Evolutionary conservation across 2,888 invertebrate genomes (phyloP).

Genomic region (Aporophyla nigra): DNA sequence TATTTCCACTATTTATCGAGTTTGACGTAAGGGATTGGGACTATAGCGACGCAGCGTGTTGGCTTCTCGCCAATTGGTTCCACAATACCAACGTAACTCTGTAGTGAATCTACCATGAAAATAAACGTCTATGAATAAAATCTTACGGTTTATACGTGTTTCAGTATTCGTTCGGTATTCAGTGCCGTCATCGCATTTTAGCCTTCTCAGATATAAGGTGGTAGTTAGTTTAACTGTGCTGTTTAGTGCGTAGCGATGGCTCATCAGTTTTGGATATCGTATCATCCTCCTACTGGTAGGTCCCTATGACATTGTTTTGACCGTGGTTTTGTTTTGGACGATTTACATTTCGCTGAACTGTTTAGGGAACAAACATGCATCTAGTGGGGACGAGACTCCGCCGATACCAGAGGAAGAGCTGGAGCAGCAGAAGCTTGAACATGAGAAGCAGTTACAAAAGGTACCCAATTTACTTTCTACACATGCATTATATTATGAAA

Average conservation of each 20-base stretch:
- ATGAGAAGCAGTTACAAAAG: slow-evolving; percentile 92
- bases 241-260: slow-evolving; percentile 92
- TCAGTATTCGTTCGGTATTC: slow-evolving; percentile 72
- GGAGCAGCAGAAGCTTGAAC: slow-evolving; percentile 92
- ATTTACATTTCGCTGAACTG: slow-evolving; percentile 39
- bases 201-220: slow-evolving; percentile 45
- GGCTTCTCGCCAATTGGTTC: slow-evolving; percentile 80
- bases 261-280: slow-evolving; percentile 96
- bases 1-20: slow-evolving; percentile 9
- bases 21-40: slow-evolving; percentile 32
- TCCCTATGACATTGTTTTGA: slow-evolving; percentile 32
- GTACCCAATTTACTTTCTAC: slow-evolving; percentile 65
- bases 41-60: slow-evolving; percentile 63
- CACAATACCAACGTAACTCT: slow-evolving; percentile 73
- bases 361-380: slow-evolving; percentile 84
- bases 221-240: slow-evolving; percentile 40
- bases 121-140: slow-evolving; percentile 89
- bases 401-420: slow-evolving; percentile 88
- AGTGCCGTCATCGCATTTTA: slow-evolving; percentile 61
- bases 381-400: slow-evolving; percentile 90
- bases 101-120: slow-evolving; percentile 80
- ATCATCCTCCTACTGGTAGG: slow-evolving; percentile 94
- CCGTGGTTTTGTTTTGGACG: slow-evolving; percentile 38
- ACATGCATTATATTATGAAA: slow-evolving; percentile 25
- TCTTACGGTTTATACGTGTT: slow-evolving; percentile 76